These are phyloP conservation scores for Vanessa tameamea DNA, from an alignment of 1,140 invertebrate genomes.

Conservation along the genomic window DNA sequence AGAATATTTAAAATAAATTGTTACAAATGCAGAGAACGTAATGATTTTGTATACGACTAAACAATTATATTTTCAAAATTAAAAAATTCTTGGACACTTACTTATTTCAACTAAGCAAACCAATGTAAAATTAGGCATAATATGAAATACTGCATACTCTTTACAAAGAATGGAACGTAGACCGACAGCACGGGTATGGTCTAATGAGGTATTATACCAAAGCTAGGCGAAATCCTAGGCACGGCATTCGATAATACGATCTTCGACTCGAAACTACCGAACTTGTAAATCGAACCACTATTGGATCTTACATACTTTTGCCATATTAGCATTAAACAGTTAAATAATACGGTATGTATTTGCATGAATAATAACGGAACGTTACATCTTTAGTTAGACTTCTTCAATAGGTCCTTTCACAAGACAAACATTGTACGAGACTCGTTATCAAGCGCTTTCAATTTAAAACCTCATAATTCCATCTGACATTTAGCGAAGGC, in stretches of 20 bases:
- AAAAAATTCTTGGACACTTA: slow-evolving; percentile 6
- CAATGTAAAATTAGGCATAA: slow-evolving; percentile 32
- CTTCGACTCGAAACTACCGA: slow-evolving; percentile 19
- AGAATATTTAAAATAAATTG: no score
- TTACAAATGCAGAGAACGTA: no score
- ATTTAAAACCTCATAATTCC: slow-evolving; percentile 43
- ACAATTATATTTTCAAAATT: slow-evolving; percentile 4
- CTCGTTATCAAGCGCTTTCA: slow-evolving; percentile 42
- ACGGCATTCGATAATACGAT: slow-evolving; percentile 41
- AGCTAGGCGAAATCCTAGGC: slow-evolving; percentile 43
- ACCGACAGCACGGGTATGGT: slow-evolving; percentile 51
- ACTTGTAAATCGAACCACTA: slow-evolving; percentile 19
- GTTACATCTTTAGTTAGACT: slow-evolving; percentile 13
- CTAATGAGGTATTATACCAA: slow-evolving; percentile 66
- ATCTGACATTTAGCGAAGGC: slow-evolving; percentile 25
- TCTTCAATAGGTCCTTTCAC: slow-evolving; percentile 31
- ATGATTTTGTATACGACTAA: no score
- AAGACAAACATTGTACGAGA: slow-evolving; percentile 35
- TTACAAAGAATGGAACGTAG: slow-evolving; percentile 60
- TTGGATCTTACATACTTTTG: slow-evolving; percentile 6
- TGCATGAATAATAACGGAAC: slow-evolving; percentile 10
- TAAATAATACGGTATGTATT: slow-evolving; percentile 10
- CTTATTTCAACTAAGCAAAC: slow-evolving; percentile 14
- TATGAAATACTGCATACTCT: slow-evolving; percentile 53
- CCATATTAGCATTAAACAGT: slow-evolving; percentile 8